phyloP scores from a whole-genome alignment of 1,140 invertebrate genomes.

The Drosophila azteca region DNA sequence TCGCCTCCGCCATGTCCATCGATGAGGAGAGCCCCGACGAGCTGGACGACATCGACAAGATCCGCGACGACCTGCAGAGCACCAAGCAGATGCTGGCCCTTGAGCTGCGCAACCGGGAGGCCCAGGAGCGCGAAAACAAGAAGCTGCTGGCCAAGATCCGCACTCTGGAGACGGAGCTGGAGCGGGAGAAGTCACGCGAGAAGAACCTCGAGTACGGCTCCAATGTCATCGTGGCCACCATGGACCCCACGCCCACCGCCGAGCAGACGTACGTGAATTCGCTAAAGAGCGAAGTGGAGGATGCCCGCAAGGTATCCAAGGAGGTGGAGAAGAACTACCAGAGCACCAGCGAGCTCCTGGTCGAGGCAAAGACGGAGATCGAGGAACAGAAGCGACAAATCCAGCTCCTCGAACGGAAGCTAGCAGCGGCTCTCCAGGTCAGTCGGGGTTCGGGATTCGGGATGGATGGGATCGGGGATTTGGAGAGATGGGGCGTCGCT shows the following conservation, averaged over 20 bases:
- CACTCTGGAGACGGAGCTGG: conserved; percentile 91
- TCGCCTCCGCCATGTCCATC: conserved; percentile 71
- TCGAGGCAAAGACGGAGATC: conserved; percentile 89
- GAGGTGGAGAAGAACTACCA: conserved; percentile 92
- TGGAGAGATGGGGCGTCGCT: conserved; percentile 8
- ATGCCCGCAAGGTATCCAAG: conserved; percentile 90
- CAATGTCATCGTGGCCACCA: conserved; percentile 76
- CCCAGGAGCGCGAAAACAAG: conserved; percentile 93
- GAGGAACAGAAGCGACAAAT: conserved; percentile 92
- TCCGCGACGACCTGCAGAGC: conserved; percentile 95
- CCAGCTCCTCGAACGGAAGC: conserved; percentile 89
- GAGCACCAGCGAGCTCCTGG: conserved; percentile 89
- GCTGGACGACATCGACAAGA: conserved; percentile 94
- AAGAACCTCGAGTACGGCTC: conserved; percentile 86
- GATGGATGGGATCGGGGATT: too few species aligned
- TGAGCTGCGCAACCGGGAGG: conserved; percentile 93
- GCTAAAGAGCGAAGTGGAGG: conserved; percentile 90
- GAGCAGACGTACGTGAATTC: conserved; percentile 87
- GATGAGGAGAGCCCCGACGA: conserved; percentile 89
- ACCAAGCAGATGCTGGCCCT: conserved; percentile 95
- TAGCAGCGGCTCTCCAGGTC: conserved; percentile 86
- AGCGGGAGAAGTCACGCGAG: conserved; percentile 87
- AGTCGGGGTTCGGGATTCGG: conserved; percentile 23
- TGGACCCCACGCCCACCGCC: conserved; percentile 74
- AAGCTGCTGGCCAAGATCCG: conserved; percentile 90